Evolutionary conservation across 64 coral and sea anemone species (phyloP).

Genomic region (Montipora foliosa): DNA sequence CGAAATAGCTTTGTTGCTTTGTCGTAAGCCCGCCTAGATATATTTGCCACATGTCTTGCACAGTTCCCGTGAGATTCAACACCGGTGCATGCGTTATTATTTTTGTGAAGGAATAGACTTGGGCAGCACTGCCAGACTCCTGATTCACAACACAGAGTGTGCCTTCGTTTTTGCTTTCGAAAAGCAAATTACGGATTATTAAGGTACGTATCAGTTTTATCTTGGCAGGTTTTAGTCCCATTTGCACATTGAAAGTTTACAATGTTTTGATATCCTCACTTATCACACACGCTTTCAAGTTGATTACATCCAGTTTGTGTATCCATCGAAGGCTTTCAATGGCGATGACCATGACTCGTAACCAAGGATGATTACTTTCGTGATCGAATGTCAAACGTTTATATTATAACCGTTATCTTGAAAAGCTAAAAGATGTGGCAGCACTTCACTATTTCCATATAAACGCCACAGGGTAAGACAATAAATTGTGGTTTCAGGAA

Average conservation of each 20-base stretch:
- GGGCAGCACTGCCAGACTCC: neutral
- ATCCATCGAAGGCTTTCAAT: neutral
- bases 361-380: neutral
- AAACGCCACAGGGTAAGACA: neutral
- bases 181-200: neutral
- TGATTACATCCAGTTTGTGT: constrained; percentile 39
- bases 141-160: neutral
- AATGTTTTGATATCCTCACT: neutral
- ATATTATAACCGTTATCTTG: neutral
- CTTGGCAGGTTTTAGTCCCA: neutral
- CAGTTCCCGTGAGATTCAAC: neutral
- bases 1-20: constrained; percentile 6
- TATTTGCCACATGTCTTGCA: constrained; percentile 7
- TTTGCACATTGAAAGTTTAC: neutral
- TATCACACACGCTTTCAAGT: neutral
- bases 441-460: neutral
- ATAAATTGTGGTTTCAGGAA: too few relatives aligned
- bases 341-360: neutral
- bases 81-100: neutral
- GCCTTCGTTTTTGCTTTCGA: neutral
- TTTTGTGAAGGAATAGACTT: neutral
- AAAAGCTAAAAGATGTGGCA: neutral
- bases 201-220: neutral
- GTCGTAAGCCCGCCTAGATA: neutral
- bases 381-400: neutral